Conservation (phyloP, 1,140 invertebrate species). For the Bombus affinis region DNA sequence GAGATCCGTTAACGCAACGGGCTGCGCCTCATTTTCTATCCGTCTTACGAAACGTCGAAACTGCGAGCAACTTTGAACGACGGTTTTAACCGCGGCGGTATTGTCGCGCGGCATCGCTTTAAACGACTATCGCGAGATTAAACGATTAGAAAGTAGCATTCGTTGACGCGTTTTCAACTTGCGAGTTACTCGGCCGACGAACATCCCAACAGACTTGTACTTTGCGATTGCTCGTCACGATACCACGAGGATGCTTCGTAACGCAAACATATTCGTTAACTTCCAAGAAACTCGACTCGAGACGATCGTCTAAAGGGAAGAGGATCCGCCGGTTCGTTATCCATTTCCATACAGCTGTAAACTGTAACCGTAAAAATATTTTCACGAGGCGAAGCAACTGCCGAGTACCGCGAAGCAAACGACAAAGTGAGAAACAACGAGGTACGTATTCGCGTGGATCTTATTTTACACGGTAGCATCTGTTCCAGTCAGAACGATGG, state of each 20-base stretch:
- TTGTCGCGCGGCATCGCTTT: not conserved
- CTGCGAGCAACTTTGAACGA: not conserved
- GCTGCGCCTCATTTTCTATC: no score
- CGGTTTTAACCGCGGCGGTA: no score
- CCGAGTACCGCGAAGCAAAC: rapidly evolving
- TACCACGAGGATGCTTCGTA: not conserved
- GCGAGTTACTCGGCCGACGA: not conserved
- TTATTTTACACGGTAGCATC: constrained; percentile 7
- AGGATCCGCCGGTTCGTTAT: not conserved
- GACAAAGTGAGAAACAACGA: not conserved
- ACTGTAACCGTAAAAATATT: not conserved
- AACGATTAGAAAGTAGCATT: not conserved
- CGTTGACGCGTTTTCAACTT: not conserved
- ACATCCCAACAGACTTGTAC: not conserved
- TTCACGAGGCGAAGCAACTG: not conserved
- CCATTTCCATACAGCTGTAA: not conserved
- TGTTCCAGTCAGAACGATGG: constrained; percentile 1
- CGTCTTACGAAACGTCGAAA: not conserved
- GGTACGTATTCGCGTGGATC: not conserved
- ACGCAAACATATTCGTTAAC: not conserved
- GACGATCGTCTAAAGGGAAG: not conserved
- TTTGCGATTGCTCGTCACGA: not conserved
- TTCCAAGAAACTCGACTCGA: not conserved
- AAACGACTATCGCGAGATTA: not conserved
- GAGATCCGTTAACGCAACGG: not conserved